Evolutionary conservation across 2,888 invertebrate genomes (phyloP).

Genomic region (Meloe dianella): DNA sequence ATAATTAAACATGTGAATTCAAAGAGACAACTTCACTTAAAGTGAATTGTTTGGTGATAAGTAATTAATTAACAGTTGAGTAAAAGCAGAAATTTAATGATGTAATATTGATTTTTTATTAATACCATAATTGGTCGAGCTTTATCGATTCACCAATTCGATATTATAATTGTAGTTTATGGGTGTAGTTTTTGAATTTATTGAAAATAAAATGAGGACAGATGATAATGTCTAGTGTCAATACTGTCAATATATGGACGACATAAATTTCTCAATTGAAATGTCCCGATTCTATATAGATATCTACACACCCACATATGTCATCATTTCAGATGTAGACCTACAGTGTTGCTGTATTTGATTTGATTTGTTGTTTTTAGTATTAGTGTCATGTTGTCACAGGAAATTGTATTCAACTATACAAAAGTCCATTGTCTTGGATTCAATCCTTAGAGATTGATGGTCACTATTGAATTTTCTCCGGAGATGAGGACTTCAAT

Average conservation of each 20-base stretch:
- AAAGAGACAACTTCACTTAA: not conserved
- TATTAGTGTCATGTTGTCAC: not conserved
- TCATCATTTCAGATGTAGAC: not conserved
- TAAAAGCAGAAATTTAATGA: not conserved
- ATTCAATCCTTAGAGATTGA: not conserved
- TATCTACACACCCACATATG: too few relatives aligned
- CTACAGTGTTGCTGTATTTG: too few relatives aligned
- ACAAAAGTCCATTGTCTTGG: not conserved
- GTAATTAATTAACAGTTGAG: not conserved
- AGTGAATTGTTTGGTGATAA: not conserved
- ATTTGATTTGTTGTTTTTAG: not conserved
- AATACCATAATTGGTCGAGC: not conserved
- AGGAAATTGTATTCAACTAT: not conserved
- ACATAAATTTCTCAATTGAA: too few relatives aligned
- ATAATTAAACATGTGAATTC: not conserved
- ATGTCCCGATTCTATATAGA: too few relatives aligned
- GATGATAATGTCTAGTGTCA: too few relatives aligned
- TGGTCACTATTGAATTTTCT: not conserved
- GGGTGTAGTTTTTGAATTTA: too few relatives aligned
- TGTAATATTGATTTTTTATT: not conserved
- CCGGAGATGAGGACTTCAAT: not conserved
- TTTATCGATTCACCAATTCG: not conserved
- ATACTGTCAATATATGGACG: too few relatives aligned
- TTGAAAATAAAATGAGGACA: too few relatives aligned
- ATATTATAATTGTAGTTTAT: too few relatives aligned